These are phyloP conservation scores for Hormaphis cornu DNA, from an alignment of 1,140 invertebrate species.

Conservation along the genomic window DNA sequence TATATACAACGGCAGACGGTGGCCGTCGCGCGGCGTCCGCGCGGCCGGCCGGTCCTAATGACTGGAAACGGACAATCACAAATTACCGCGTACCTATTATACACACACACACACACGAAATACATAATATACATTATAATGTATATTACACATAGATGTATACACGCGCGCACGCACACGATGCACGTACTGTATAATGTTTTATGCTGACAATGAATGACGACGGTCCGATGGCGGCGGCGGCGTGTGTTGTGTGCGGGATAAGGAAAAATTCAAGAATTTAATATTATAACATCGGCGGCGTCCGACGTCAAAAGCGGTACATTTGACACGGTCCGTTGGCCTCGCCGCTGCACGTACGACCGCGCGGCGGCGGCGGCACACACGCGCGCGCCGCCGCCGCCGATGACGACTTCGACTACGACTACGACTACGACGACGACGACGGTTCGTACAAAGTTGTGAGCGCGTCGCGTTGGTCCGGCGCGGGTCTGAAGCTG, in stretches of 20 bases:
- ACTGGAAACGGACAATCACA: constrained; percentile 30
- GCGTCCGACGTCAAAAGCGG: constrained; percentile 23
- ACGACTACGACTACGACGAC: neutral
- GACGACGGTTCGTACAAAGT: neutral
- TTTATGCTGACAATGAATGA: constrained; percentile 31
- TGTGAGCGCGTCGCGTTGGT: no score
- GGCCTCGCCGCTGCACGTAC: neutral
- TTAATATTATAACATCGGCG: constrained; percentile 17
- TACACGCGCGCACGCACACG: no score
- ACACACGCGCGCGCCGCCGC: neutral
- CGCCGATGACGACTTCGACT: neutral
- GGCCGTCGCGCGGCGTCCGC: neutral
- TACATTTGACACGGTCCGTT: neutral
- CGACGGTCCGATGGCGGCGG: neutral
- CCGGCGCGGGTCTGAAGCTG: no score
- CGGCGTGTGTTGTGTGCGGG: neutral
- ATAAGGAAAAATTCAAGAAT: constrained; percentile 27
- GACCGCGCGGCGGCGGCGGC: neutral
- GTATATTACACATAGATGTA: neutral
- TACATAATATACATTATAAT: neutral
- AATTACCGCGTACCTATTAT: no score
- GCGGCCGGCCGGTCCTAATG: constrained; percentile 28
- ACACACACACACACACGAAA: no score
- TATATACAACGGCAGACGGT: no score
- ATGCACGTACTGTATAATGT: no score